Percentiles rank a stretch among this genome's conserved stretches.
Evolutionary conservation across 2,888 invertebrate species (phyloP).

Genomic region (Lampropteryx suffumata): DNA sequence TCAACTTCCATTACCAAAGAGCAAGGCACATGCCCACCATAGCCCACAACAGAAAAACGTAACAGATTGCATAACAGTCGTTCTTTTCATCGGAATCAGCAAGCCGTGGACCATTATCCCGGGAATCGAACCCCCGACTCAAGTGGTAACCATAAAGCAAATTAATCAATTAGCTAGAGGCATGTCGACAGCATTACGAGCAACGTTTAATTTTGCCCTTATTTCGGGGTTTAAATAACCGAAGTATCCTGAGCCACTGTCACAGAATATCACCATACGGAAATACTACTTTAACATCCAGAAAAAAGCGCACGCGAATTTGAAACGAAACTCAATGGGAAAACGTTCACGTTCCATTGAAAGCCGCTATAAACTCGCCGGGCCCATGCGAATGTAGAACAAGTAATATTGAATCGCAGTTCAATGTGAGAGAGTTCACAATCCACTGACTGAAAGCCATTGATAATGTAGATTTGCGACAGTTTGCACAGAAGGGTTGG

Average conservation of each 20-base stretch:
- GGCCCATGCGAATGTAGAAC: not conserved
- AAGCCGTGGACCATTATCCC: conserved; percentile 72
- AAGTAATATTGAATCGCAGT: conserved; percentile 9
- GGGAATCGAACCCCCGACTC: conserved; percentile 71
- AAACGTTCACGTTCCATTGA: conserved; percentile 6
- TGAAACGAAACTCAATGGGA: conserved; percentile 1
- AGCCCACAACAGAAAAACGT: conserved; percentile 56
- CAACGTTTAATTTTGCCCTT: conserved; percentile 78
- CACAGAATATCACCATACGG: conserved; percentile 7
- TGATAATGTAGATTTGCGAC: conserved; percentile 9
- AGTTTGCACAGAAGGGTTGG: conserved; percentile 20
- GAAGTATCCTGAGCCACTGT: conserved; percentile 39
- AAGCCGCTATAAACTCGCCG: not conserved
- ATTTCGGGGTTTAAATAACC: conserved; percentile 49
- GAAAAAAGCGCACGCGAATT: conserved; percentile 4
- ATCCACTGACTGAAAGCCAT: not conserved
- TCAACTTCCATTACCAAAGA: conserved; percentile 50
- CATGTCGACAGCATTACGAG: conserved; percentile 80
- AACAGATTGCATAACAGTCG: conserved; percentile 79
- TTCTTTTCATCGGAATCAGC: conserved; percentile 63
- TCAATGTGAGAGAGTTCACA: not conserved
- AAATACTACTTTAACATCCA: not conserved
- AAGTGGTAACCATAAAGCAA: conserved; percentile 81
- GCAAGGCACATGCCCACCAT: conserved; percentile 33
- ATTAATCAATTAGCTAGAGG: conserved; percentile 82